phyloP scores from a whole-genome alignment of 2,113 vertebrate genomes.

The Prunella fulvescens region DNA sequence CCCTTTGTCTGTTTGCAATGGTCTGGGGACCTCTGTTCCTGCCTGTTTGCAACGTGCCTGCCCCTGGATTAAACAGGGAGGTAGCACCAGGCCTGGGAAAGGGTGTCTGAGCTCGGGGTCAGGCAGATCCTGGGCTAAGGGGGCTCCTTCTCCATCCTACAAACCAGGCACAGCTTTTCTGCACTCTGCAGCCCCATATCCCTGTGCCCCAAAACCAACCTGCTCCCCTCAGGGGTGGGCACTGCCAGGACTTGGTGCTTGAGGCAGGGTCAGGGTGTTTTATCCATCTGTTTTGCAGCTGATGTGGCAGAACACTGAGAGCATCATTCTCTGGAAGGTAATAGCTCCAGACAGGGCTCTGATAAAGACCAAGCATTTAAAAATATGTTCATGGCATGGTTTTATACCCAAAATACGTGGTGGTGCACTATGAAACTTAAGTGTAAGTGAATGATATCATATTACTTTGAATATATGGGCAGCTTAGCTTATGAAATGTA shows the following conservation, averaged over 20 bases:
- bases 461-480: conserved; percentile 9
- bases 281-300: not conserved
- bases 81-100: not conserved
- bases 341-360: not conserved
- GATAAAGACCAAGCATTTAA: not conserved
- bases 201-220: not conserved
- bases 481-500: conserved; percentile 15
- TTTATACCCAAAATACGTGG: not conserved
- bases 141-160: not conserved
- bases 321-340: not conserved
- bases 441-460: conserved; percentile 6
- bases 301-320: not conserved
- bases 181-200: not conserved
- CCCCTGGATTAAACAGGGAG: not conserved
- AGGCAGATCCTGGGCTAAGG: not conserved
- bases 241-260: not conserved
- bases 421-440: not conserved
- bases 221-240: accelerated
- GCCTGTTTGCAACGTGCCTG: not conserved
- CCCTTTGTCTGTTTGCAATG: not conserved
- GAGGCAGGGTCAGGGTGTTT: accelerated
- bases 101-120: accelerated
- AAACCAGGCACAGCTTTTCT: not conserved
- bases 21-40: not conserved
- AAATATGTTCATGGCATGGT: not conserved